Conservation (phyloP, 2,888 invertebrate species). For the Byasa hedistus region DNA sequence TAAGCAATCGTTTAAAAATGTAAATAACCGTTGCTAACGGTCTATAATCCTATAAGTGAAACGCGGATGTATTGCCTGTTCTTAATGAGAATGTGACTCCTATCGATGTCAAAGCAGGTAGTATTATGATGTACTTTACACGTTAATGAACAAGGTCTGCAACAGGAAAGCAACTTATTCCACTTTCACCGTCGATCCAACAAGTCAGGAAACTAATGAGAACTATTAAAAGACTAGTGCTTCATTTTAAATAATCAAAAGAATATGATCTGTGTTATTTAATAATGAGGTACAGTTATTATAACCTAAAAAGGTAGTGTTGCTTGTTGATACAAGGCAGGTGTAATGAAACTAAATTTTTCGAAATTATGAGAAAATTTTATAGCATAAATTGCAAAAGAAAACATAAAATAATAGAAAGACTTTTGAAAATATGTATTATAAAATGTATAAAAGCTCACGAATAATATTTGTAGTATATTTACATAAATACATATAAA, state of each 20-base stretch:
- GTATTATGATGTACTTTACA: constrained; percentile 28
- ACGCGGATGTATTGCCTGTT: constrained; percentile 16
- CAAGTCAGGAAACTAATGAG: constrained; percentile 3
- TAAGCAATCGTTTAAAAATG: neutral
- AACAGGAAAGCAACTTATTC: constrained; percentile 21
- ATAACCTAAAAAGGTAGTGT: too few relatives aligned
- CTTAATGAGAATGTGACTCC: constrained; percentile 14
- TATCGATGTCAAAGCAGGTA: constrained; percentile 27
- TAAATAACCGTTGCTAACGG: neutral
- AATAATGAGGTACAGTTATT: too few relatives aligned
- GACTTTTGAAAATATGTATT: neutral
- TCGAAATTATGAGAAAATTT: too few relatives aligned
- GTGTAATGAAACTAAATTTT: too few relatives aligned
- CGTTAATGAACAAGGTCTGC: constrained; percentile 8
- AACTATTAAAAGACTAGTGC: neutral
- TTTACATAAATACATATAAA: neutral
- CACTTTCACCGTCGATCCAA: constrained; percentile 41
- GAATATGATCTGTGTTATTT: neutral
- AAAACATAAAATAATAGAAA: too few relatives aligned
- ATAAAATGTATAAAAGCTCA: neutral
- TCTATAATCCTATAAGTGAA: constrained; percentile 9
- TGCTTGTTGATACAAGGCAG: too few relatives aligned
- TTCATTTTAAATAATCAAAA: neutral
- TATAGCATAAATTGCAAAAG: too few relatives aligned
- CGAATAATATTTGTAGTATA: neutral